Conservation (phyloP, 2,113 vertebrate genomes). For the Odocoileus hemionus region DNA sequence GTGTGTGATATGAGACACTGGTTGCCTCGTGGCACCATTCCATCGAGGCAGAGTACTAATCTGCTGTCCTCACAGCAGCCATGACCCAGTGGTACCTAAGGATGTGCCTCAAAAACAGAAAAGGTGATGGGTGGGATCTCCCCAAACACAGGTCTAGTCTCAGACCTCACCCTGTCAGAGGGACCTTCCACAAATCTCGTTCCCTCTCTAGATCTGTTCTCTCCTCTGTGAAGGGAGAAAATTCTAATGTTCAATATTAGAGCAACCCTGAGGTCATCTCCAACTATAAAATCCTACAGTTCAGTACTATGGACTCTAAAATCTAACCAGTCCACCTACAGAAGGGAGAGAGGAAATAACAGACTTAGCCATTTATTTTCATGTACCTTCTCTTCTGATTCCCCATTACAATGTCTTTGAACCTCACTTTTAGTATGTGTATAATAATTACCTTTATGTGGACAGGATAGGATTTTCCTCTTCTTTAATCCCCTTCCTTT, state of each 20-base stretch:
- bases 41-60: background rate
- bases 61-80: background rate
- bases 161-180: background rate
- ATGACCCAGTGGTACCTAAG: background rate
- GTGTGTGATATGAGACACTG: background rate
- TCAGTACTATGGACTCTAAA: background rate
- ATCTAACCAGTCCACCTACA: background rate
- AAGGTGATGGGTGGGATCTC: background rate
- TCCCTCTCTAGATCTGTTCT: background rate
- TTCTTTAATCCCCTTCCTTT: background rate
- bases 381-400: background rate
- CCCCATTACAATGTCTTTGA: background rate
- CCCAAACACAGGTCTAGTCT: background rate
- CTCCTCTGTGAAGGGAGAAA: background rate
- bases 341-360: background rate
- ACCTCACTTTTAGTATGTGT: background rate
- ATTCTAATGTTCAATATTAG: background rate
- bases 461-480: background rate
- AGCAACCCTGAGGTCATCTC: background rate
- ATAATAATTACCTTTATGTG: background rate
- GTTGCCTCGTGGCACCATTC: background rate
- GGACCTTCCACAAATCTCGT: background rate
- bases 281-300: background rate
- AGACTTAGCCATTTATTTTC: background rate
- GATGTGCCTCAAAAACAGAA: background rate